phyloP scores from a whole-genome alignment of 2,113 vertebrate genomes.

The Cnemophilus loriae region DNA sequence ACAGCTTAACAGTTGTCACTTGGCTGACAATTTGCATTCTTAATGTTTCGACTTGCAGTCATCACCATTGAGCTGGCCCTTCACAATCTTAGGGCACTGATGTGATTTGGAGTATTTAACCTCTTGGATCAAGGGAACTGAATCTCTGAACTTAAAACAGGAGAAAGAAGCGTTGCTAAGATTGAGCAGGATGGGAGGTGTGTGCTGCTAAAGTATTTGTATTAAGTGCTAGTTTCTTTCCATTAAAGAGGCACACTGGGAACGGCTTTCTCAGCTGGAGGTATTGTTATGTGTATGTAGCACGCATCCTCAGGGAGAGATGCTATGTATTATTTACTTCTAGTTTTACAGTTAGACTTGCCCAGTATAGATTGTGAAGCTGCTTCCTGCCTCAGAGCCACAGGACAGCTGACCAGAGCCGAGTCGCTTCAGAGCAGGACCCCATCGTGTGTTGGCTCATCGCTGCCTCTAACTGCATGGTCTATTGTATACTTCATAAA shows the following conservation, averaged over 20 bases:
- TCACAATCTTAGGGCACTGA: constrained; percentile 29
- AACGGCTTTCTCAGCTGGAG: not conserved
- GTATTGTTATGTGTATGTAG: not conserved
- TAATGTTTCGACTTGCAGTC: not conserved
- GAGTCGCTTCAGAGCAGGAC: not conserved
- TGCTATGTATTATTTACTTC: constrained; percentile 3
- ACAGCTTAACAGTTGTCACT: constrained; percentile 44
- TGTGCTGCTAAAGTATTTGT: not conserved
- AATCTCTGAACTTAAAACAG: constrained; percentile 31
- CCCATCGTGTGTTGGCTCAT: not conserved
- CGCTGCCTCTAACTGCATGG: not conserved
- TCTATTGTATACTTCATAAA: not conserved
- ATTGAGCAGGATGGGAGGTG: not conserved
- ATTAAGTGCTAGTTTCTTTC: not conserved
- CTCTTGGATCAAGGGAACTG: not conserved
- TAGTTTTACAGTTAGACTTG: not conserved
- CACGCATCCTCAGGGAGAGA: not conserved
- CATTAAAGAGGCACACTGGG: not conserved
- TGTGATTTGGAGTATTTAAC: constrained; percentile 48
- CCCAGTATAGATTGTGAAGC: not conserved
- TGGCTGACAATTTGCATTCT: constrained; percentile 52
- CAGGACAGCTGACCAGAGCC: not conserved
- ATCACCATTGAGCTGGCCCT: constrained; percentile 41
- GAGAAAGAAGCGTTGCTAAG: not conserved
- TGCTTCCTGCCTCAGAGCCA: not conserved